Percentiles rank a stretch among this genome's conserved stretches.
phyloP scores from a whole-genome alignment of 2,888 invertebrate genomes.

The Volucella bombylans region DNA sequence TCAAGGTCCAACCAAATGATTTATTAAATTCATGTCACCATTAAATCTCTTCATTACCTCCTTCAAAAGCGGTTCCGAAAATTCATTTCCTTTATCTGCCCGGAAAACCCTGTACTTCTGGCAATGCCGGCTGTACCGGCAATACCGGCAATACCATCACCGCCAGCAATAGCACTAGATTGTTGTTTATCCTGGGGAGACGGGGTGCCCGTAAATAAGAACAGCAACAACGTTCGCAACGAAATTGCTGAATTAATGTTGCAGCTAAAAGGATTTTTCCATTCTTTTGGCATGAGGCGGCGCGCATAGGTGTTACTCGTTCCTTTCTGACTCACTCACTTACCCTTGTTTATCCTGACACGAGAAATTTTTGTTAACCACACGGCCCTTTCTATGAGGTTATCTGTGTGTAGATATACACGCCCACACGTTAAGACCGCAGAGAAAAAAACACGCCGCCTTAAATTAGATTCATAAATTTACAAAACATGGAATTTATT shows the following conservation, averaged over 20 bases:
- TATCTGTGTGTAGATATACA: conserved; percentile 62
- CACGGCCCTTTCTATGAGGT: conserved; percentile 23
- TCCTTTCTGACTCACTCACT: not conserved
- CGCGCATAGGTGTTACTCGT: not conserved
- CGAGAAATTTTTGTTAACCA: not conserved
- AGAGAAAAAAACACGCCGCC: conserved; percentile 1
- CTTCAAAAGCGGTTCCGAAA: conserved; percentile 48
- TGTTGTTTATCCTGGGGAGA: conserved; percentile 48
- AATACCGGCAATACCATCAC: too few relatives aligned
- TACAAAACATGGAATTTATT: conserved; percentile 64
- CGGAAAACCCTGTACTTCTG: too few relatives aligned
- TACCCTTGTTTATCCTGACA: conserved; percentile 31
- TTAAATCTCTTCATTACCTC: conserved; percentile 73
- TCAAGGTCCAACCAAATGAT: conserved; percentile 51
- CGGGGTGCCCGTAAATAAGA: conserved; percentile 11
- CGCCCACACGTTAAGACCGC: not conserved
- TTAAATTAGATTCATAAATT: conserved; percentile 69
- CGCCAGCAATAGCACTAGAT: conserved; percentile 5
- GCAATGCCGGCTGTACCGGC: too few relatives aligned
- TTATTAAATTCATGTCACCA: conserved; percentile 73
- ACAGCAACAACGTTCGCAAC: conserved; percentile 27
- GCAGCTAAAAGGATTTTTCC: conserved; percentile 53
- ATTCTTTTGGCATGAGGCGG: not conserved
- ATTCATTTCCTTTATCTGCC: conserved; percentile 33
- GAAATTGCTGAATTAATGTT: conserved; percentile 59